These are phyloP conservation scores for Pyxicephalus adspersus DNA, from an alignment of 2,113 vertebrate genomes.

Conservation along the genomic window DNA sequence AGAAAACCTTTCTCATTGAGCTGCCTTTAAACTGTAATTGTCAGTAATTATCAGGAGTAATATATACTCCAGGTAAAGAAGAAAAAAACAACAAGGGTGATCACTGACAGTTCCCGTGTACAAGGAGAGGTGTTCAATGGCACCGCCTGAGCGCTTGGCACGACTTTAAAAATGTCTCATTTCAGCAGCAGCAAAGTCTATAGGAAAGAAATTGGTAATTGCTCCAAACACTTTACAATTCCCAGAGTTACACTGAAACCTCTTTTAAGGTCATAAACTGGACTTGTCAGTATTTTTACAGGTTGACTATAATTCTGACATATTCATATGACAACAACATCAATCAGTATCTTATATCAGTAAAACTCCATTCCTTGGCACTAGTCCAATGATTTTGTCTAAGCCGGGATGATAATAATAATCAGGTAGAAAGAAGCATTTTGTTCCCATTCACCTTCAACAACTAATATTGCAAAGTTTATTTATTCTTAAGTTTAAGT, in stretches of 20 bases:
- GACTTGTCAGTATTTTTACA: no score
- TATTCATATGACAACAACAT: no score
- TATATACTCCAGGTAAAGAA: conserved; percentile 52
- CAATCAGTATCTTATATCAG: no score
- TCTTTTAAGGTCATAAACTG: background rate
- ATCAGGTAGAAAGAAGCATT: no score
- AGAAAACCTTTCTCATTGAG: conserved; percentile 59
- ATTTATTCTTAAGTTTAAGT: no score
- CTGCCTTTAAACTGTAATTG: conserved; percentile 63
- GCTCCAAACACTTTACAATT: conserved; percentile 17
- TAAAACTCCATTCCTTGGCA: no score
- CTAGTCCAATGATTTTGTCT: no score
- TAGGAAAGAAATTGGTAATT: conserved; percentile 26
- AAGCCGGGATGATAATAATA: no score
- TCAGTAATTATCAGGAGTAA: conserved; percentile 60
- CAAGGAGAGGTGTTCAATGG: conserved; percentile 54
- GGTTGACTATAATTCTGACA: no score
- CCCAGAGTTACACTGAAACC: background rate
- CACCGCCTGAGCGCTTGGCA: conserved; percentile 35
- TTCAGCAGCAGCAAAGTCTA: background rate
- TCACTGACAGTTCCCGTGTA: conserved; percentile 29
- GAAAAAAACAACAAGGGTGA: conserved; percentile 44
- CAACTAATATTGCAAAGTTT: no score
- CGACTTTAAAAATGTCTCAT: conserved; percentile 59
- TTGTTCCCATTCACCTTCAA: no score